Conservation (phyloP, 2,888 invertebrate genomes). For the Rhagonycha lutea region DNA sequence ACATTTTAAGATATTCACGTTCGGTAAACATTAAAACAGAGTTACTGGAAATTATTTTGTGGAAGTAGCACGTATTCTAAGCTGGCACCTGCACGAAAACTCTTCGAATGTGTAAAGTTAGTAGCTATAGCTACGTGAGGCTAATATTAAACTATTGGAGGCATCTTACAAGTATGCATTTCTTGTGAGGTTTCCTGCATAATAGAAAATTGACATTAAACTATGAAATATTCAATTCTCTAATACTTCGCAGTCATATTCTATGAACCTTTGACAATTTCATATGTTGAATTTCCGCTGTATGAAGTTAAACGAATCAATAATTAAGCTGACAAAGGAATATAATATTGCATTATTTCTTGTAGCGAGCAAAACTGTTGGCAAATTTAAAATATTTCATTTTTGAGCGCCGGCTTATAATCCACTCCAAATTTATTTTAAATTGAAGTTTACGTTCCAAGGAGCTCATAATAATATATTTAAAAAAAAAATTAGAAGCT, state of each 20-base stretch:
- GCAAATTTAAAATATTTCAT: not conserved
- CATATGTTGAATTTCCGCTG: not conserved
- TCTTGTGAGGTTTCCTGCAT: conserved; percentile 16
- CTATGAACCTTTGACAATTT: not conserved
- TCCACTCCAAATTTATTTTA: not conserved
- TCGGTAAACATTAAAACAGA: conserved; percentile 41
- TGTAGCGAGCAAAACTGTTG: not conserved
- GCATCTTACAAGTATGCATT: conserved; percentile 19
- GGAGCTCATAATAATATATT: not conserved
- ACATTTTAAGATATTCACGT: conserved; percentile 32
- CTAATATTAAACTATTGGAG: conserved; percentile 33
- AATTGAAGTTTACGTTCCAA: not conserved
- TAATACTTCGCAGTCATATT: not conserved
- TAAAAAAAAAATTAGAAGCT: not conserved
- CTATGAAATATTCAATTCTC: conserved; percentile 10
- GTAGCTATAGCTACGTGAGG: conserved; percentile 39
- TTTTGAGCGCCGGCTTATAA: not conserved
- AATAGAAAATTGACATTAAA: conserved; percentile 18
- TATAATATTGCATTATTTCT: not conserved
- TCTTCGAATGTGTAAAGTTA: conserved; percentile 42
- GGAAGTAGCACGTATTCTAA: conserved; percentile 38
- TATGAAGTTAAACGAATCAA: not conserved
- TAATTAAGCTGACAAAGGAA: not conserved
- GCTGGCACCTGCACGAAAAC: conserved; percentile 36
- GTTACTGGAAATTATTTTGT: conserved; percentile 37